These are phyloP conservation scores for Australoheros facetus DNA, from an alignment of 2,797 vertebrate genomes.

Conservation along the genomic window DNA sequence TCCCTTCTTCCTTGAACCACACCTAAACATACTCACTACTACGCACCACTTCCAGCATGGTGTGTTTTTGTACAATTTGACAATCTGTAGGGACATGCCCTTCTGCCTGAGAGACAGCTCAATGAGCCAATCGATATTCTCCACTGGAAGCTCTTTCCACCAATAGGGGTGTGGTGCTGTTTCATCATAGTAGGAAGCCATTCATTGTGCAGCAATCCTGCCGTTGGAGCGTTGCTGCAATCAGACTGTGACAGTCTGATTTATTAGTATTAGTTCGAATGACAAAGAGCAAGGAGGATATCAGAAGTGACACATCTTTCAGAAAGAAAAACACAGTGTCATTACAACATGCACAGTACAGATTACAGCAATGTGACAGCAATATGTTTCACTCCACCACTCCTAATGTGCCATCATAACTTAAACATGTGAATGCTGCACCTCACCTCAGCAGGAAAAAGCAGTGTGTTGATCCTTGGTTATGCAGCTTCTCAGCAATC, in stretches of 20 bases:
- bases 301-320: background rate
- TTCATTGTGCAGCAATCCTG: constrained; percentile 53
- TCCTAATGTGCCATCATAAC: background rate
- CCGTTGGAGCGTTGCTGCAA: constrained; percentile 21
- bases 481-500: constrained; percentile 25
- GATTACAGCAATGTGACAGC: background rate
- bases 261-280: background rate
- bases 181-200: constrained; percentile 49
- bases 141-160: constrained; percentile 24
- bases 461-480: constrained; percentile 2
- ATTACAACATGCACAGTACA: background rate
- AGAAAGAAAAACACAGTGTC: background rate
- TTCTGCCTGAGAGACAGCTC: constrained; percentile 22
- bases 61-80: constrained; percentile 38
- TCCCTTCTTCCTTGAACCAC: constrained; percentile 48
- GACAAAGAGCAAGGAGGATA: background rate
- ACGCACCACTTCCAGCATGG: constrained; percentile 23
- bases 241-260: constrained; percentile 18
- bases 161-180: constrained; percentile 53
- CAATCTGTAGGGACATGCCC: constrained; percentile 23
- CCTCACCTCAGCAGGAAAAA: constrained; percentile 59
- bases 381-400: background rate
- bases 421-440: constrained; percentile 1
- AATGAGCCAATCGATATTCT: constrained; percentile 39
- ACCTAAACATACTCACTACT: constrained; percentile 54